phyloP scores from a whole-genome alignment of 2,113 vertebrate genomes.

The Meleagris gallopavo region DNA sequence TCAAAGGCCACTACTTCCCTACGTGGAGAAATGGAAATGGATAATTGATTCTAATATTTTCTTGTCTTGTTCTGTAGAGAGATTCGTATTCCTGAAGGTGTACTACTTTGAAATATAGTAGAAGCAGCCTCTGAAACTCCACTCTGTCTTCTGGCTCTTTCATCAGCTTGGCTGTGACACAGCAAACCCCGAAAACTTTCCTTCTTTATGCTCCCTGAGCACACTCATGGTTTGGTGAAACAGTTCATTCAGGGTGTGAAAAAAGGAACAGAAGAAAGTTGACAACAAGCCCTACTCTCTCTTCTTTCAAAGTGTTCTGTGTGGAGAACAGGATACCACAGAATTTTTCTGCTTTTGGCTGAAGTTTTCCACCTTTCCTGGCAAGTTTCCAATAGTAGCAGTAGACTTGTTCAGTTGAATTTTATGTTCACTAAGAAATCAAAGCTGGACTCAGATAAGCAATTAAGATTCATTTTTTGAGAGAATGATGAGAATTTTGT shows the following conservation, averaged over 20 bases:
- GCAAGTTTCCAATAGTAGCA: neutral
- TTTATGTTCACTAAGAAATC: neutral
- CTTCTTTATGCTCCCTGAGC: neutral
- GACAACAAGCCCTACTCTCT: neutral
- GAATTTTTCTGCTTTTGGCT: neutral
- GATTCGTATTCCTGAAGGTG: neutral
- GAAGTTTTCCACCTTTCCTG: neutral
- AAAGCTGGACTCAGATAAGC: neutral
- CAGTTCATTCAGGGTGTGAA: neutral
- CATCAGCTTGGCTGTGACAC: neutral
- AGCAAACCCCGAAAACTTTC: neutral
- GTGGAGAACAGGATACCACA: neutral
- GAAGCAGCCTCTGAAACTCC: neutral
- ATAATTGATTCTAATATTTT: neutral
- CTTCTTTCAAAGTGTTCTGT: neutral
- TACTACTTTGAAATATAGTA: neutral
- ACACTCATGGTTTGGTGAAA: neutral
- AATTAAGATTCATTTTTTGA: neutral
- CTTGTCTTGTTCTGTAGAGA: neutral
- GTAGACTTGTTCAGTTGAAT: neutral
- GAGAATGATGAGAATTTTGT: neutral
- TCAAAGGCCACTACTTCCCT: neutral
- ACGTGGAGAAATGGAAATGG: neutral
- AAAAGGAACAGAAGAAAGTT: neutral
- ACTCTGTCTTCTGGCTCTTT: neutral